Percentiles rank a stretch among this genome's conserved stretches.
phyloP scores from a whole-genome alignment of 2,113 vertebrate genomes.

The Hydrolagus affinis region DNA sequence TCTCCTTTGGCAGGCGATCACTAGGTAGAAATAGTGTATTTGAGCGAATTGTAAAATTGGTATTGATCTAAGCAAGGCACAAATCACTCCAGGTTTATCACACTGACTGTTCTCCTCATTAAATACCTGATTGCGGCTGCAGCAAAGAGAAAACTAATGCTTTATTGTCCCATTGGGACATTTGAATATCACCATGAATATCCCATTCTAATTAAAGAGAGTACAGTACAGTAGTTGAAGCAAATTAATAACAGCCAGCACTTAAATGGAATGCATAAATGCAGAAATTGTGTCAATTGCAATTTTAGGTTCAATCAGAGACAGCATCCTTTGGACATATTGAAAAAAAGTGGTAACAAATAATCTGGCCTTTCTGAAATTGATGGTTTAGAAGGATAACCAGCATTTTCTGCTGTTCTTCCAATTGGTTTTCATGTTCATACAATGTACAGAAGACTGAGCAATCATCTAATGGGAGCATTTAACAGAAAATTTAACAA shows the following conservation, averaged over 20 bases:
- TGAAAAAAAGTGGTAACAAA: too few species aligned
- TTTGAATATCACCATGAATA: not conserved
- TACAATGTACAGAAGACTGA: too few species aligned
- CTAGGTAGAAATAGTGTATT: not conserved
- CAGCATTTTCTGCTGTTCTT: too few species aligned
- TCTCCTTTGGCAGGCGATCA: not conserved
- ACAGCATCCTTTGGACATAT: too few species aligned
- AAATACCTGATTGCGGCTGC: not conserved
- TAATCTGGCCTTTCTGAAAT: too few species aligned
- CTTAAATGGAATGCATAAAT: not conserved
- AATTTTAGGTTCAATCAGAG: not conserved
- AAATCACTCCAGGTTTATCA: not conserved
- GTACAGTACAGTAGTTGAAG: not conserved
- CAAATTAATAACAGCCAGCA: not conserved
- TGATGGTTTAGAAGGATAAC: too few species aligned
- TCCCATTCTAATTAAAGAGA: slow-evolving; percentile 21
- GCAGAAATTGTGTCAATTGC: not conserved
- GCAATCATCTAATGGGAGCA: too few species aligned
- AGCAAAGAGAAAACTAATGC: not conserved
- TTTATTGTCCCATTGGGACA: not conserved
- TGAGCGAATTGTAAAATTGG: not conserved
- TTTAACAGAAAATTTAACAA: too few species aligned
- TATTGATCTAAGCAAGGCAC: not conserved
- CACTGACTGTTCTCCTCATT: not conserved
- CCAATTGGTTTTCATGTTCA: too few species aligned